Base-by-base conservation (phyloP, 2,113 vertebrate species). In the Poeciliopsis occidentalis region DNA sequence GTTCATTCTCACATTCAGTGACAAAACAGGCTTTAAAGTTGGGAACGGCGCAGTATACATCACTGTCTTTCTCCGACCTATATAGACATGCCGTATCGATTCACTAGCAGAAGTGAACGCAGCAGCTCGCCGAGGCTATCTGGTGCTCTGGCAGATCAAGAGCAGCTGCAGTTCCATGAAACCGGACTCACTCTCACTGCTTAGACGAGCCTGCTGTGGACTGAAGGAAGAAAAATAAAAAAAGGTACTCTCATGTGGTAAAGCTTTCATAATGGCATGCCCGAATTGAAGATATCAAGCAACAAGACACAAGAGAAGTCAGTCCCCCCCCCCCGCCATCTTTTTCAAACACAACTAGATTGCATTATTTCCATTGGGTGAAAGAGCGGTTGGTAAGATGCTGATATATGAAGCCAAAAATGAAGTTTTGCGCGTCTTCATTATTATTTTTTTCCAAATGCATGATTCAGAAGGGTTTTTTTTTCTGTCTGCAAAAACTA, bases 161-260 rank as follows among this genome's bases (percentile, higher is more conserved):
- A 92, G 89, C 90, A 86, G 84, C 87, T 88, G 88, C 82, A 89
- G 79, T 78, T 89, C 83, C 85, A 81, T 85, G 89, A 91, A 93
- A 86, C 87, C 74, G 67, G 87, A 90, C 85, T 67, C 86, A 90
- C 80, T 86, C 81, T 82, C 75, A 88, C 24, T 17, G 10, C 73
- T 80, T 72, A 85, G 85, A 84, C 39, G 51, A 74, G 74, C 67
- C 75, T 75, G 51, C 39, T 57, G 8, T 57, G 71, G 84, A 31
- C 68, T 81, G 71, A 80, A 86, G 3, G 3, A 41, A 41, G 1
- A 41, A 41, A 15, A 41, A 90, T 74, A 41, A 51, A n/a, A 57
- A 57, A 57, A 57, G 71, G 64, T 65, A 47, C 66, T 87, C 79
- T 57, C 34, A 10, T 1, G 8, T 27, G 51, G 66, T 67, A 67